Evolutionary conservation across 2,888 invertebrate genomes (phyloP), one percentile per base, ranked within the genome.

Genomic region (Synergus laeviventris): DNA sequence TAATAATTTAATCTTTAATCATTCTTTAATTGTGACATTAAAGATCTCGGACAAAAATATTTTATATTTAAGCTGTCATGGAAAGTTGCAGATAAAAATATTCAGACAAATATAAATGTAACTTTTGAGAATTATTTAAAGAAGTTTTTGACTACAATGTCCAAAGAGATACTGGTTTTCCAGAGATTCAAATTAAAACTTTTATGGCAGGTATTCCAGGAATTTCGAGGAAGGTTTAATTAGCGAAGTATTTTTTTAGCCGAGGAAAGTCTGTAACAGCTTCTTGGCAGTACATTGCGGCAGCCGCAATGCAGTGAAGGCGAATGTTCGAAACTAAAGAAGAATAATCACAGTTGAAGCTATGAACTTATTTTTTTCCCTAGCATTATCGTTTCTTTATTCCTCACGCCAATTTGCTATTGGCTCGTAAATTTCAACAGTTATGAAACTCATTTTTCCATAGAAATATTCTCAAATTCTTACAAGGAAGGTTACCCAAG

Each of bases 221-320:
- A 31, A 24, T 70, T 70, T 16, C 9, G 31, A 31, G 70, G 31
- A 31, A 49, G 42, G 16, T 45, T 70, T 70, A 70, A 70, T 70
- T 70, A 70, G 31, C 11, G 12, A 24, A 70, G 12, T 49, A 70
- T 66, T 66, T 45, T 70, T 70, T 31, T 12, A 54, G 3, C 36
- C 8, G 16, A 31, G 49, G n/a, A 70, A 70, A 70, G 70, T 70
- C 45, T 70, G n/a, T 49, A 70, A 70, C 70, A 54, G 49, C 49
- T 18, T 70, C 49, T 70, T 70, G 70, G 70, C 70, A 70, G 49
- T 70, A 70, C 70, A 70, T 70, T 70, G 70, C 70, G 49, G 49
- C 70, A 70, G 70, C 70, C 70, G 70, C 70, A 70, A 70, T 70
- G 70, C 70, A 70, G 70, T 70, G 49, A 7, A 70, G 49, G 36